These are phyloP conservation scores for Camelus dromedarius DNA, from an alignment of 2,113 vertebrate species.

Conservation along the genomic window DNA sequence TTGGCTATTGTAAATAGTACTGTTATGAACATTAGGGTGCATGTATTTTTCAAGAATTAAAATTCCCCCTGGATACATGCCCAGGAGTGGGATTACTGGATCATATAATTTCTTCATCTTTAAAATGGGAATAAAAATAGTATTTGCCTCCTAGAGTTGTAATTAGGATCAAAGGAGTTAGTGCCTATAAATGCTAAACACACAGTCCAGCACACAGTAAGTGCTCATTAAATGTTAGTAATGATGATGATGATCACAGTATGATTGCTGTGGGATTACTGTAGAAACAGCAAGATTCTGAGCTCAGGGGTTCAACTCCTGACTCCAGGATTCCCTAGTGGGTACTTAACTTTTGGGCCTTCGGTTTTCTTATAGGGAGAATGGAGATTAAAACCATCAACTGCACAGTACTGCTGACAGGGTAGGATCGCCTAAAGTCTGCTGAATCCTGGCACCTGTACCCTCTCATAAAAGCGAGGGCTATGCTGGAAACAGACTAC, in stretches of 20 bases:
- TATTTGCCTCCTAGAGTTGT: neutral
- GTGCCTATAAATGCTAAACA: too few species aligned
- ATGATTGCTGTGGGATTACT: accelerated
- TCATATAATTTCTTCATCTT: neutral
- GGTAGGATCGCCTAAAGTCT: neutral
- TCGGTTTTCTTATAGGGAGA: neutral
- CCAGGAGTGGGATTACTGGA: too few species aligned
- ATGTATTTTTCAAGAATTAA: too few species aligned
- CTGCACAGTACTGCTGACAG: neutral
- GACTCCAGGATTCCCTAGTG: neutral
- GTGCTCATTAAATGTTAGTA: neutral
- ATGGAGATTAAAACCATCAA: neutral
- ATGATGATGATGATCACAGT: accelerated
- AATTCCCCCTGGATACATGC: too few species aligned
- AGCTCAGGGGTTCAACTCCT: neutral
- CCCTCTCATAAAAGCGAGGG: neutral
- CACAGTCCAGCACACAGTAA: neutral
- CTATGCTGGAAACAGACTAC: neutral
- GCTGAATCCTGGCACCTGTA: neutral
- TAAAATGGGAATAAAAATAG: neutral
- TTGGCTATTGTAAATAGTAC: too few species aligned
- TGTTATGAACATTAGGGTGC: too few species aligned
- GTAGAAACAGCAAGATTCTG: neutral
- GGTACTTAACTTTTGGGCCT: neutral
- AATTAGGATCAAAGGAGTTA: neutral